Base-by-base conservation (phyloP, 2,888 invertebrate species). In the Agrypnus murinus region DNA sequence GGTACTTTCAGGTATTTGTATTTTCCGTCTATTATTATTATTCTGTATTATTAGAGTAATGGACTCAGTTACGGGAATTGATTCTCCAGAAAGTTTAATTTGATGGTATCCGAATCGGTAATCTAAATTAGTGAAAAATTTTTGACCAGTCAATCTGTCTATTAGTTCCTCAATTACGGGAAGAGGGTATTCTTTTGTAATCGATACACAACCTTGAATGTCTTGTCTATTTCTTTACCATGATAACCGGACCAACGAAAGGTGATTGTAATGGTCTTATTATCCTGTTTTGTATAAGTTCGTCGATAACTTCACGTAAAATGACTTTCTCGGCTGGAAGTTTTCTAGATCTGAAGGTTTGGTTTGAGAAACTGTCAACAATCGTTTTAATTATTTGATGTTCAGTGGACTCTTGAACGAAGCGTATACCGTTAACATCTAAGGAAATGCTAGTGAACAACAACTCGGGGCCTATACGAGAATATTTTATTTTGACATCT, bases 141-240 rank as follows among this genome's bases (percentile, higher is more conserved):
- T 60, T 0, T 65, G 53, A 5, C 72, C 69, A 0, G 59, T 34
- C 5, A 77, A 32, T 8, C 25, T 10, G 8, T 75, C 69, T 3
- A 63, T 34, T 12, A 72, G 31, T 0, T 71, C 55, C 7, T 63
- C 63, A 10, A 63, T 63, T 14, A 31, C 1, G 5, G 63, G 63
- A 19, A 63, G 15, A 3, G 63, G 63, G n/a, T 50, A 63, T 7
- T 15, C 4, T 8, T 50, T 46, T 10, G 10, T 46, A 62, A 46
- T 62, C 62, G 3, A 62, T n/a, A 19, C 50, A 19, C 8, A 50
- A 25, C 6, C 50, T 5, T 14, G 6, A 5, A 8, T 19, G 9
- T 14, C 50, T 15, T 17, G 50, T 19, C 12, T 50, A 14, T n/a
- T 53, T 53, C 12, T 6, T 31, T 25, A 53, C 53, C 32, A 53